Percentiles rank a stretch among this genome's conserved stretches.
Conservation (phyloP, 2,113 vertebrate species). For the Propithecus coquereli region DNA sequence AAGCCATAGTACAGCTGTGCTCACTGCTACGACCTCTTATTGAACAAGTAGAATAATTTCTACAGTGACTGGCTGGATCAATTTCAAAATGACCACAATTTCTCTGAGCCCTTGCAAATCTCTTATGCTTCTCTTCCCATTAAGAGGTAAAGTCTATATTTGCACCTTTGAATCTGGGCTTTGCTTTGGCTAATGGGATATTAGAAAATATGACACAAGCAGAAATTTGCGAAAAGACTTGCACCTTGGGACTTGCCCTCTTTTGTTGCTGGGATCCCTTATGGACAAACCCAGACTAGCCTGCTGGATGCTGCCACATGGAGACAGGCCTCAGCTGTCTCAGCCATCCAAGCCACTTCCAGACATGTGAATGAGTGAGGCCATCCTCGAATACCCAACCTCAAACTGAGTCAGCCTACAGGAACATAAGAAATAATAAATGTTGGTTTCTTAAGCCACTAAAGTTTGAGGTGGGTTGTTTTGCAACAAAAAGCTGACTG, state of each 20-base stretch:
- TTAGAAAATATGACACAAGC: neutral
- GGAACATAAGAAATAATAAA: neutral
- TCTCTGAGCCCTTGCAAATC: neutral
- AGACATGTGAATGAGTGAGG: neutral
- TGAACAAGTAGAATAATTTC: neutral
- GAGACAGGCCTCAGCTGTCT: neutral
- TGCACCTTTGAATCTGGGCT: neutral
- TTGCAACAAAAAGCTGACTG: slow-evolving; percentile 16
- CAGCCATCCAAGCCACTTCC: too few relatives aligned
- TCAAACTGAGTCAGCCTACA: neutral
- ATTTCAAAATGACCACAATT: slow-evolving; percentile 14
- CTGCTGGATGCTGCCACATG: neutral
- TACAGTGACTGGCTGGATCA: neutral
- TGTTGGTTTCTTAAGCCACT: neutral
- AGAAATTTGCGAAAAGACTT: neutral
- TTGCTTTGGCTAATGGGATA: neutral
- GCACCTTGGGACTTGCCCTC: neutral
- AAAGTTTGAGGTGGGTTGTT: neutral
- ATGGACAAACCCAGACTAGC: neutral
- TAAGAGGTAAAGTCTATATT: neutral
- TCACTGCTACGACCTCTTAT: neutral
- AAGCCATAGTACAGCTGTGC: neutral
- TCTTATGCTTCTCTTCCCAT: neutral
- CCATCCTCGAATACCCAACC: neutral
- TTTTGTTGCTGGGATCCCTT: neutral